Evolutionary conservation across 2,797 vertebrate species (phyloP), one percentile per base, ranked within the genome.

Genomic region (Onychomys torridus): DNA sequence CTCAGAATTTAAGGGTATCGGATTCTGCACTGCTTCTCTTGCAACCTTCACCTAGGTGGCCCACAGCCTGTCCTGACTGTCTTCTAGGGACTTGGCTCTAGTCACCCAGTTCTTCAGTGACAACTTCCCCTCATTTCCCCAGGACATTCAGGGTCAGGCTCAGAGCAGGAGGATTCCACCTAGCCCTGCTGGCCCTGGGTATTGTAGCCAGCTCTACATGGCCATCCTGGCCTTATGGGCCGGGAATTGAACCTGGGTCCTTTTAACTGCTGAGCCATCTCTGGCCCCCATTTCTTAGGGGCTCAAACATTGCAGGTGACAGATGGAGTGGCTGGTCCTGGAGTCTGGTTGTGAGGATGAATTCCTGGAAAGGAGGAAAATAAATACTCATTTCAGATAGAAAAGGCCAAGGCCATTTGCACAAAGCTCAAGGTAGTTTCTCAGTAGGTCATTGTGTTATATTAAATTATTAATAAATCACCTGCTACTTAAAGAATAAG

Each of bases 401-500:
- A 61, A 88, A 77, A 89, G 52, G 29, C 71, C 17, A 78, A 90
- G 59, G 40, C 7, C 32, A 32, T 65, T 57, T 75, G 49, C 91
- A 92, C 34, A 81, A 91, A 94, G 77, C 11, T 77, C 71, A 49
- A 27, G 34, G 14, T 65, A 46, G 76, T 87, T 95, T 90, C 84
- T 93, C 63, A 65, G 17, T 21, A 67, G 52, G 19, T 55, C 21
- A 4, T 27, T 76, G 78, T 61, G 59, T 71, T 49, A 14, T 77
- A 43, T 91, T 90, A 59, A 52, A 52, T 77, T 87, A 55, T 93
- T 95, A 73, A 84, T 63, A 91, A 94, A 83, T n/a, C 69, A 71
- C 21, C 52, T 69, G 52, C 43, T 76, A 37, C 75, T 92, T 78
- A 82, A 52, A 43, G 76, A 75, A 43, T 59, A 40, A 92, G 55